Conservation (phyloP, 2,888 invertebrate genomes). For the Hirtodrosophila duncani region DNA sequence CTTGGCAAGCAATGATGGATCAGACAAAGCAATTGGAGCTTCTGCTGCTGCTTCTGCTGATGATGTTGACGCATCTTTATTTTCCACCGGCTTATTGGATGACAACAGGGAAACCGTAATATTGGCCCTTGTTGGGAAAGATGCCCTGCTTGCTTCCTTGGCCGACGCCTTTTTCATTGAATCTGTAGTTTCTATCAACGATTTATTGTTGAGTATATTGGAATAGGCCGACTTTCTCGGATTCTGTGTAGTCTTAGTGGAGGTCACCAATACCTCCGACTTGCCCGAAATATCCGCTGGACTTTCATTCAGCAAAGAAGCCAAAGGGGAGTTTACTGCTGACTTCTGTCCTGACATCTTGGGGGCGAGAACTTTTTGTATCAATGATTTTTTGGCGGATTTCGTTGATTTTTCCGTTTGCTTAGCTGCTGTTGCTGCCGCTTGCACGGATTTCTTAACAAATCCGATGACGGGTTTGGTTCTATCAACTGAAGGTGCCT, state of each 20-base stretch:
- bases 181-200: not conserved
- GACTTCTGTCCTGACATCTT: conserved; percentile 9
- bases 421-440: not conserved
- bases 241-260: no score
- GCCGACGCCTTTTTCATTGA: not conserved
- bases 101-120: conserved; percentile 21
- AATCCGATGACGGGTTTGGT: no score
- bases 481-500: no score
- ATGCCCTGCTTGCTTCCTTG: not conserved
- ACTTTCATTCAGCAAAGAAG: no score
- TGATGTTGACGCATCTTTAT: no score
- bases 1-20: not conserved
- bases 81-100: no score
- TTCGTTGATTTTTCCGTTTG: not conserved
- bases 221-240: no score
- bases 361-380: conserved; percentile 16
- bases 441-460: no score
- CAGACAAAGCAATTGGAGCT: not conserved
- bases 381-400: conserved; percentile 5
- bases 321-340: no score
- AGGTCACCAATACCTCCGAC: no score
- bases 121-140: conserved; percentile 9
- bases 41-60: not conserved
- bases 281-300: no score
- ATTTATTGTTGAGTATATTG: conserved; percentile 11